Conservation (phyloP, 37 sponge, comb jelly and placozoan genomes). For the Corticium candelabrum region DNA sequence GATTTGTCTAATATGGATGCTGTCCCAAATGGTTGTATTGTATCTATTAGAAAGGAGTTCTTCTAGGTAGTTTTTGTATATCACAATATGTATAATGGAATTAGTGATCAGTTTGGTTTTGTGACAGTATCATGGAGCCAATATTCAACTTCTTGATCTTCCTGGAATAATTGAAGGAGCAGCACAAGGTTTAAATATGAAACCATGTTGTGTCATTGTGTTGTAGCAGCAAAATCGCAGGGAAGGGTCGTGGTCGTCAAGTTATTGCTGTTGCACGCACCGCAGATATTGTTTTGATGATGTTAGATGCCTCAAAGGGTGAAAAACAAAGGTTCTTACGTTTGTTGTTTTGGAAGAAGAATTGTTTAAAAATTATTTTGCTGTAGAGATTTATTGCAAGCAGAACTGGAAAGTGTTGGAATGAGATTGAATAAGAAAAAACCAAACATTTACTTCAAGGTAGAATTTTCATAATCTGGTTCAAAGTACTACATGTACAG, state of each 20-base stretch:
- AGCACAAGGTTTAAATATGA: slow-evolving; percentile 46
- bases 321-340: slow-evolving; percentile 43
- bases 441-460: slow-evolving; percentile 98
- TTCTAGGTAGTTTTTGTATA: no score
- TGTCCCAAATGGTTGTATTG: no score
- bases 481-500: no score
- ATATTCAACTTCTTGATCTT: slow-evolving; percentile 90
- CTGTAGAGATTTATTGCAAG: slow-evolving; percentile 62
- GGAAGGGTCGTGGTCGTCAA: slow-evolving; percentile 95
- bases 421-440: slow-evolving; percentile 84
- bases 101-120: no score
- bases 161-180: slow-evolving; percentile 99
- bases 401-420: slow-evolving; percentile 88
- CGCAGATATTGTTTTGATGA: slow-evolving; percentile 94
- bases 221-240: slow-evolving; percentile 11
- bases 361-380: background rate
- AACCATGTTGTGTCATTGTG: background rate
- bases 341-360: background rate
- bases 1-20: no score
- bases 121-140: slow-evolving; percentile 73
- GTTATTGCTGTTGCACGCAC: slow-evolving; percentile 99
- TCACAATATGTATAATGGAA: no score
- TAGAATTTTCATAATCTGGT: no score
- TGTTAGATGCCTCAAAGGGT: slow-evolving; percentile 93
- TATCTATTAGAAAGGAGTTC: no score